Evolutionary conservation across 2,797 vertebrate genomes (phyloP), one percentile per base, ranked within the genome.

Genomic region (Molossus molossus): DNA sequence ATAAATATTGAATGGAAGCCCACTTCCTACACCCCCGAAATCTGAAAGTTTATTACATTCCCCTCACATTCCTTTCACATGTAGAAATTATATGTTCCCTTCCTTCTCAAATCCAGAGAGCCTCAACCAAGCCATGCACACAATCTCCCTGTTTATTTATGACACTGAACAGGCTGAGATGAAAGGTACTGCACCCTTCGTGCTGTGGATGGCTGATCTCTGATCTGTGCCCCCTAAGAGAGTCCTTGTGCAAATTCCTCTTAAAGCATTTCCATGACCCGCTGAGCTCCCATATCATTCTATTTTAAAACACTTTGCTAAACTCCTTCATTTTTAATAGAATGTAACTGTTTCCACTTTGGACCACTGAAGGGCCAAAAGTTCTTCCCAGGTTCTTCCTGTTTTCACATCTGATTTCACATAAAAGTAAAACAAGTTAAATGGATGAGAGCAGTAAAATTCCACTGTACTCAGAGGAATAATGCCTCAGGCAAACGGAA

Each of bases 311-410:
- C 0, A 0, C 53, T 77, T 96, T 87, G 67, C 83, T 80, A 81
- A 94, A 92, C 50, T 82, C 58, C 87, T 95, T 97, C 75, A 93
- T 96, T 97, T 97, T 94, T 83, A 97, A 97, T 96, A 97, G 96
- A 97, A 90, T 82, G 18, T 95, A 93, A 95, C 85, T 95, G 82
- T 96, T 91, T 95, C 88, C 70, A 94, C 83, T 95, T 96, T 87
- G 95, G 94, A 69, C 62, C 91, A 87, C 12, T 64, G 90, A 91
- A 90, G 58, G 86, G 94, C 82, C 92, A 96, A 91, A 88, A 84
- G 95, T 95, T 95, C 94, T 94, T 96, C 82, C 70, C 53, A 57
- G 58, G 69, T 84, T 96, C 90, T 94, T 96, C 94, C 83, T 96
- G 86, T 87, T 95, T 77, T 95, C 70, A 97, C 75, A 96, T 93